These are phyloP conservation scores for Nannospalax galili DNA, from an alignment of 2,113 vertebrate species.

Conservation along the genomic window DNA sequence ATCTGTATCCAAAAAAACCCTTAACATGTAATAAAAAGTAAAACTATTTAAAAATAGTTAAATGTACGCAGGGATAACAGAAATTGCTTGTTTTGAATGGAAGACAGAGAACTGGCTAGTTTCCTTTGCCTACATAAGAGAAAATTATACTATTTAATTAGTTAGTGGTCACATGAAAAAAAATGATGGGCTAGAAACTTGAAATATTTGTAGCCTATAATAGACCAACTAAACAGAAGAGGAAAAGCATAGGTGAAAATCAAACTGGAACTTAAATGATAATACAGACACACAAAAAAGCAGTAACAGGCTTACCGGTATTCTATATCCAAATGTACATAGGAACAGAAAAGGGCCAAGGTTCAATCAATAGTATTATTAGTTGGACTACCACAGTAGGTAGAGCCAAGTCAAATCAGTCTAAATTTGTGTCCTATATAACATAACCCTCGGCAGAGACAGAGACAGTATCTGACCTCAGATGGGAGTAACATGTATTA, in stretches of 20 bases:
- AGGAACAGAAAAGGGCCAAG: neutral
- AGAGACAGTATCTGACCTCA: neutral
- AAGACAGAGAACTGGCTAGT: conserved; percentile 16
- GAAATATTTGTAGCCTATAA: conserved; percentile 4
- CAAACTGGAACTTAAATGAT: neutral
- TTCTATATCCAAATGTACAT: neutral
- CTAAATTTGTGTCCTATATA: neutral
- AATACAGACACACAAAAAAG: neutral
- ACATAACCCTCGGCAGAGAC: neutral
- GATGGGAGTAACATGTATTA: neutral
- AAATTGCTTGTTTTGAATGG: conserved; percentile 33
- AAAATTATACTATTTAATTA: neutral
- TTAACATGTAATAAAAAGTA: conserved; percentile 36
- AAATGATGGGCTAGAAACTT: neutral
- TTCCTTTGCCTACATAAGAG: neutral
- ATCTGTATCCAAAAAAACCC: neutral
- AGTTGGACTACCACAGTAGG: neutral
- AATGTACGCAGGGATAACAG: neutral
- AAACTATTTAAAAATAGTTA: conserved; percentile 46
- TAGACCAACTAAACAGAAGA: conserved; percentile 41
- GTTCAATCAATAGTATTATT: neutral
- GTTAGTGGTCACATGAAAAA: neutral
- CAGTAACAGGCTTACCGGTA: neutral
- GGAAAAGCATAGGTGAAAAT: conserved; percentile 39
- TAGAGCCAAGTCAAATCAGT: neutral